Conservation (phyloP, 2,888 invertebrate species). For the Epinotia brunnichana region DNA sequence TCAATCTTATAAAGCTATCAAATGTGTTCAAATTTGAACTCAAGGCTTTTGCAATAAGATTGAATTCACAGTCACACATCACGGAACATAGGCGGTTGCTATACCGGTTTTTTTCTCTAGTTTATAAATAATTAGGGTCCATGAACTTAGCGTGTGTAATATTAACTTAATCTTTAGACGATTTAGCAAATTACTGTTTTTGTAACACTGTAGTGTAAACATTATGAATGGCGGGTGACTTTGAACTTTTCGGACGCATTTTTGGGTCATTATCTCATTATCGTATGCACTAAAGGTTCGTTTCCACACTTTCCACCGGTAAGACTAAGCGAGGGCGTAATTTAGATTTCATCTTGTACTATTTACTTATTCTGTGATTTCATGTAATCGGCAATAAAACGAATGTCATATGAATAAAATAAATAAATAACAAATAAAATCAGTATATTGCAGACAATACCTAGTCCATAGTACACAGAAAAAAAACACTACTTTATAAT, state of each 20-base stretch:
- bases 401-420: no score
- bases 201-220: neutral
- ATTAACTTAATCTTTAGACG: neutral
- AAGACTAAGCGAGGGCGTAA: no score
- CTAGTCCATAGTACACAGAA: no score
- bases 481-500: no score
- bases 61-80: neutral
- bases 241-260: conserved; percentile 4
- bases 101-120: neutral
- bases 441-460: no score
- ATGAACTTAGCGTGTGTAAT: conserved; percentile 24
- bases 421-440: no score
- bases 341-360: no score
- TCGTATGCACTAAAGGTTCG: neutral
- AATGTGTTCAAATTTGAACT: neutral
- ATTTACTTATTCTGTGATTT: no score
- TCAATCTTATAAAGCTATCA: neutral
- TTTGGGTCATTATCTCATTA: conserved; percentile 4
- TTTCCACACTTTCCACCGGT: no score
- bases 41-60: neutral
- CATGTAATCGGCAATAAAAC: no score
- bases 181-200: conserved; percentile 1
- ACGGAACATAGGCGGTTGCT: neutral
- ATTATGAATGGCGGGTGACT: neutral
- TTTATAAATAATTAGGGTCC: conserved; percentile 8